Conservation (phyloP, 2,888 invertebrate genomes). For the Sminthurinus aureus region DNA sequence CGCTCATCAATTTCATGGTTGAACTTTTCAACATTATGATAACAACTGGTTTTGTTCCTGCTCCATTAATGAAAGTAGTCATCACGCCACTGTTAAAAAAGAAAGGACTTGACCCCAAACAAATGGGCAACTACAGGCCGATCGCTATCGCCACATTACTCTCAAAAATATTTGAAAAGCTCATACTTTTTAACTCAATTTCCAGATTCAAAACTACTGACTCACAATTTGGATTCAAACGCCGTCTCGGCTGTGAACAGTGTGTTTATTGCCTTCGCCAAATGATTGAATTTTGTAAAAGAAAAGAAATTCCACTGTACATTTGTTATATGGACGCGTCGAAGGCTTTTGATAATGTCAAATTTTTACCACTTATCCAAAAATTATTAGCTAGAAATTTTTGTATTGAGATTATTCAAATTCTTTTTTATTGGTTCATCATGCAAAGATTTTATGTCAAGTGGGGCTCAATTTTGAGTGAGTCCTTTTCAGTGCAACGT, state of each 20-base stretch:
- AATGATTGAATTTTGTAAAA: neutral
- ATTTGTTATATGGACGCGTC: neutral
- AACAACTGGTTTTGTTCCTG: neutral
- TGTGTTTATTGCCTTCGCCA: neutral
- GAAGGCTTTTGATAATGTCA: neutral
- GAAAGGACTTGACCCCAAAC: neutral
- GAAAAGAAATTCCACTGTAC: neutral
- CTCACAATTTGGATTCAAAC: neutral
- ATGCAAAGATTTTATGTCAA: neutral
- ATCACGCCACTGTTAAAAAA: neutral
- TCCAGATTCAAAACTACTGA: neutral
- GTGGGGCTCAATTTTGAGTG: neutral
- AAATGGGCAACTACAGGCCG: neutral
- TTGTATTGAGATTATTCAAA: neutral
- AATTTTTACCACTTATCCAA: neutral
- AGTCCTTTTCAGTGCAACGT: neutral
- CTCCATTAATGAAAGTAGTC: neutral
- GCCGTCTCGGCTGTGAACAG: neutral
- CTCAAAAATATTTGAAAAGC: neutral
- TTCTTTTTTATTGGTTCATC: neutral
- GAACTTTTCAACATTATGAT: neutral
- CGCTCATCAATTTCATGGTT: neutral
- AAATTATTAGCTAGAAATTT: neutral
- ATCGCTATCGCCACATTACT: neutral
- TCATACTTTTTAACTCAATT: neutral